phyloP scores from a whole-genome alignment of 1,140 invertebrate genomes.

The Colletes latitarsis region DNA sequence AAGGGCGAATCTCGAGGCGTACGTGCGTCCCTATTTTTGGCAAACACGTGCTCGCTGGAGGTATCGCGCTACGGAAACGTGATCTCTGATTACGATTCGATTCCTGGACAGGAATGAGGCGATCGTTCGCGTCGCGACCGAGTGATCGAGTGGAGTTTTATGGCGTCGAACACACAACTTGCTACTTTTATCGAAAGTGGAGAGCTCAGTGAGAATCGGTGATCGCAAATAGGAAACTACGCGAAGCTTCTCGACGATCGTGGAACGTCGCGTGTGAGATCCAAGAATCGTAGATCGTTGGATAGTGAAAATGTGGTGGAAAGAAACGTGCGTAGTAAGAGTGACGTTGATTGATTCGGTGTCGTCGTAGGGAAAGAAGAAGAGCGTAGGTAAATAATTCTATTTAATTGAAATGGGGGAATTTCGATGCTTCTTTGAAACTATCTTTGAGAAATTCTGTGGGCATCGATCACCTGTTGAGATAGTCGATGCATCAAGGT shows the following conservation, averaged over 20 bases:
- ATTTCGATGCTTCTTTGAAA: not conserved
- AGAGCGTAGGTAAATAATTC: slow-evolving; percentile 4
- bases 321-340: not conserved
- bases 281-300: not conserved
- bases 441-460: too few species aligned
- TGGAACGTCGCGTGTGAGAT: too few species aligned
- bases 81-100: too few species aligned
- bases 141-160: not conserved
- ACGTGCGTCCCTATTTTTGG: too few species aligned
- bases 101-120: not conserved
- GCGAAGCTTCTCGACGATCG: too few species aligned
- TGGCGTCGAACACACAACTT: not conserved
- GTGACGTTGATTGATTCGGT: not conserved
- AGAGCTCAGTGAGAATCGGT: too few species aligned
- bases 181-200: not conserved
- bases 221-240: too few species aligned
- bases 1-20: too few species aligned
- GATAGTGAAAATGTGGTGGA: not conserved
- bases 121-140: not conserved
- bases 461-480: not conserved
- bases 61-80: not conserved
- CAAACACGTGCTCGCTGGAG: not conserved
- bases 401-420: not conserved
- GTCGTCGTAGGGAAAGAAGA: too few species aligned
- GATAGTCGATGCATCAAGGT: not conserved